Percentiles rank a stretch among this genome's conserved stretches.
Conservation (phyloP, 2,113 vertebrate genomes). For the Paramisgurnus dabryanus region DNA sequence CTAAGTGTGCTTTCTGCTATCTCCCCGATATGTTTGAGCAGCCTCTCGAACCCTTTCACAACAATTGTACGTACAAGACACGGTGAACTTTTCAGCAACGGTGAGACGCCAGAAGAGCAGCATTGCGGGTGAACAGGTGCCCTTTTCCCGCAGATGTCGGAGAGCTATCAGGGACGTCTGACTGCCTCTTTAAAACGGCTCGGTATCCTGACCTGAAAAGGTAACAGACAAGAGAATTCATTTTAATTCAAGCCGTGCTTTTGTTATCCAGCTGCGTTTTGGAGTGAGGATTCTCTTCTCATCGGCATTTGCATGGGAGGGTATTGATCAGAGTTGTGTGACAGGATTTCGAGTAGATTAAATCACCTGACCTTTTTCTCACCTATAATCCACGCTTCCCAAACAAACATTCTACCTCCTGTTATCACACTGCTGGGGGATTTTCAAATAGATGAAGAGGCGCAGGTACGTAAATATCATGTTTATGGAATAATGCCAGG, state of each 20-base stretch:
- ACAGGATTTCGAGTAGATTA: slow-evolving; percentile 67
- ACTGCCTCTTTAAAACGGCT: slow-evolving; percentile 56
- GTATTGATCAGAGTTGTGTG: slow-evolving; percentile 66
- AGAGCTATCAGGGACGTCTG: slow-evolving; percentile 59
- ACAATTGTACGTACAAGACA: not conserved
- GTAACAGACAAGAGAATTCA: slow-evolving; percentile 47
- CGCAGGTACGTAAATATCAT: not conserved
- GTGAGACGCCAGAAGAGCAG: not conserved
- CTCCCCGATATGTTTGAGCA: not conserved
- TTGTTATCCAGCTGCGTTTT: slow-evolving; percentile 38
- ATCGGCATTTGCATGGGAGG: slow-evolving; percentile 58
- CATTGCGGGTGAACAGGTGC: slow-evolving; percentile 48
- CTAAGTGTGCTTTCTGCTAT: not conserved
- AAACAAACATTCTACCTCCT: not conserved
- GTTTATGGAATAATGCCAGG: not conserved
- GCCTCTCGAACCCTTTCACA: not conserved
- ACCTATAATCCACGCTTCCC: not conserved
- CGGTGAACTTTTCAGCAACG: slow-evolving; percentile 15
- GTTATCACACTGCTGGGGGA: not conserved
- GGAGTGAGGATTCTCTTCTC: slow-evolving; percentile 56
- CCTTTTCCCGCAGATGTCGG: slow-evolving; percentile 60
- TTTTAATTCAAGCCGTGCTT: slow-evolving; percentile 61
- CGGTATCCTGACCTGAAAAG: slow-evolving; percentile 45
- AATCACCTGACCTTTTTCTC: slow-evolving; percentile 64
- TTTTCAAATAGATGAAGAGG: slow-evolving; percentile 1